phyloP scores from a whole-genome alignment of 2,888 invertebrate species.

The Helicoverpa assulta region DNA sequence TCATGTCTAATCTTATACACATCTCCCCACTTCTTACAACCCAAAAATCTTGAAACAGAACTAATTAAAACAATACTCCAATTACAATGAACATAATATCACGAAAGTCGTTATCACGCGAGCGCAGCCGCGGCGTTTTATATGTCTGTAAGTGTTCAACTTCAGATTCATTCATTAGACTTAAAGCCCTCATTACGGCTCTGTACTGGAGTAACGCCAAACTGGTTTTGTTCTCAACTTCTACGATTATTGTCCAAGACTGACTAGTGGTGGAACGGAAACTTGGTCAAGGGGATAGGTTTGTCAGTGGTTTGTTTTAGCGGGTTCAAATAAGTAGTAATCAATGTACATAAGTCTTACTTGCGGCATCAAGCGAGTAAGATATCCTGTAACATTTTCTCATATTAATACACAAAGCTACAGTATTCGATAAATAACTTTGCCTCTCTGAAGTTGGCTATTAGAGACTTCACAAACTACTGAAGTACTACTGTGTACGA shows the following conservation, averaged over 20 bases:
- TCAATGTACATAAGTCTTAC: no score
- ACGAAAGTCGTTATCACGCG: conserved; percentile 62
- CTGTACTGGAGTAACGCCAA: conserved; percentile 73
- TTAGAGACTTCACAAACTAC: no score
- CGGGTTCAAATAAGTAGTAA: no score
- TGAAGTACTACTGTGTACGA: no score
- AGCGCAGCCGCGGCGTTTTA: conserved; percentile 59
- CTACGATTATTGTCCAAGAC: conserved; percentile 63
- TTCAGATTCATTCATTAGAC: conserved; percentile 72
- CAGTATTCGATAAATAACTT: no score
- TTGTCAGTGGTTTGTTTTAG: not conserved
- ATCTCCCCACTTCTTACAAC: no score
- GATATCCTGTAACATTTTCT: no score
- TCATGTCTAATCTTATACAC: not conserved
- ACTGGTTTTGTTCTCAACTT: conserved; percentile 70
- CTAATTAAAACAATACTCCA: conserved; percentile 62
- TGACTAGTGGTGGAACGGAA: conserved; percentile 42
- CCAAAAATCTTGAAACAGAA: conserved; percentile 40
- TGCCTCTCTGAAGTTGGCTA: no score
- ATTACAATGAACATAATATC: conserved; percentile 60
- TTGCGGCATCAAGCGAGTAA: no score
- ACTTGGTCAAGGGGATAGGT: not conserved
- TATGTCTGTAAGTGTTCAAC: conserved; percentile 60
- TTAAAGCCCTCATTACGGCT: conserved; percentile 68
- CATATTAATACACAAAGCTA: no score